Conservation (phyloP, 2,797 vertebrate genomes). For the Melanotaenia pygmaea region DNA sequence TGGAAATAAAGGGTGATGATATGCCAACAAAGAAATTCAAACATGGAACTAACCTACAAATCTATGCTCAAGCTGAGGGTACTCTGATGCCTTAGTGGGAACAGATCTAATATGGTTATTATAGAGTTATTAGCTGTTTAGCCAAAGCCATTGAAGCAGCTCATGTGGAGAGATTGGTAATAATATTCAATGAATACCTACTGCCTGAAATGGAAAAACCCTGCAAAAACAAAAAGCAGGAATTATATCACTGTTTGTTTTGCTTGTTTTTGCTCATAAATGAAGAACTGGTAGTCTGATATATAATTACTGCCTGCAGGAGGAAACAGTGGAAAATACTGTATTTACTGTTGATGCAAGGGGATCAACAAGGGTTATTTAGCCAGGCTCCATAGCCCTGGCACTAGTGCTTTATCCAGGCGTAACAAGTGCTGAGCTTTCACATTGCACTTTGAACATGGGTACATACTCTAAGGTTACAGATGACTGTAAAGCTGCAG, state of each 20-base stretch:
- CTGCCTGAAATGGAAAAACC: conserved; percentile 2
- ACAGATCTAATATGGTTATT: background rate
- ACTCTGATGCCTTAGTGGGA: background rate
- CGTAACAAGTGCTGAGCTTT: background rate
- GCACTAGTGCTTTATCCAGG: background rate
- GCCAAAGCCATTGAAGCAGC: conserved; percentile 1
- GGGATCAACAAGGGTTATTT: conserved; percentile 1
- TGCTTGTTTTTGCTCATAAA: conserved; percentile 13
- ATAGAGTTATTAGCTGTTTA: background rate
- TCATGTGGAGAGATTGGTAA: conserved; percentile 2
- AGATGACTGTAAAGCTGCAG: conserved; percentile 7
- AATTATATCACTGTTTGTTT: background rate
- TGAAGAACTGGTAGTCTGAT: conserved; percentile 7
- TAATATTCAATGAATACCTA: conserved; percentile 8
- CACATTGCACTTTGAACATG: background rate
- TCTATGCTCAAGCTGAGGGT: background rate
- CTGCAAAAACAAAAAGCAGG: background rate
- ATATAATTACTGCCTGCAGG: background rate
- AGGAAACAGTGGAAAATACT: background rate
- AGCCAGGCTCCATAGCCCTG: background rate
- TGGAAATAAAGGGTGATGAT: conserved; percentile 50
- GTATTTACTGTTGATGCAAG: conserved; percentile 26
- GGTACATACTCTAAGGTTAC: background rate
- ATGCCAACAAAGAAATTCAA: conserved; percentile 41
- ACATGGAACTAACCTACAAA: conserved; percentile 9